Base-by-base conservation (phyloP, 2,113 vertebrate genomes). In the Rostratula benghalensis region DNA sequence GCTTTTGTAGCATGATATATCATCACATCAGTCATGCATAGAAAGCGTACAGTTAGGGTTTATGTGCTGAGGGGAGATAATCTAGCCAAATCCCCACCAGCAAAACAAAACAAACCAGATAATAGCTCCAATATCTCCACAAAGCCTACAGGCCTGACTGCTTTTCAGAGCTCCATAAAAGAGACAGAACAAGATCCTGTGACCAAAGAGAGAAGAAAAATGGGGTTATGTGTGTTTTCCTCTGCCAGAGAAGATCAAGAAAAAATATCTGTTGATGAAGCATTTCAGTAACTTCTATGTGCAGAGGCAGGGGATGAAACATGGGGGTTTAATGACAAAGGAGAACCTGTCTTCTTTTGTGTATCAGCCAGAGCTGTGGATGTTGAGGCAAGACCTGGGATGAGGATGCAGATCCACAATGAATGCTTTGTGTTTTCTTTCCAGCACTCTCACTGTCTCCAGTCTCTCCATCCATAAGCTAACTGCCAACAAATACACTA, bases 71-170 rank as follows among this genome's bases (percentile, higher is more conserved):
- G 79, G 39, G 57, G 54, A 90, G 45, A 71, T 73, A 69, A 75
- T 82, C 63, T 76, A 85, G 84, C 63, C 79, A 94, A 95, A 97
- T 50, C 74, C 71, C 81, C 56, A 77, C 7, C 10, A 12, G 74
- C 74, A 83, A 97, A 92, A 95, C 89, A 86, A 85, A 94, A 68
- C 78, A 74, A 64, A 80, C 59, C 60, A 77, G 65, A 61, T 76
- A 89, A 94, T 28, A 64, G 35, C 53, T 87, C 37, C 25, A 63
- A 35, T 51, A 35, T 75, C 77, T 89, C 79, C 86, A 68, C 69
- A 96, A 96, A 97, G 30, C n/a, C 84, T 86, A 45, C 35, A 65
- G 61, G 82, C 7, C 53, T 37, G 37, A 59, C 77, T 51, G 90
- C 53, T 80, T 96, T 78, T 78, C 69, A 59, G 63, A 76, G 20